Evolutionary conservation across 2,888 invertebrate genomes (phyloP).

Genomic region (Heliconius sara): DNA sequence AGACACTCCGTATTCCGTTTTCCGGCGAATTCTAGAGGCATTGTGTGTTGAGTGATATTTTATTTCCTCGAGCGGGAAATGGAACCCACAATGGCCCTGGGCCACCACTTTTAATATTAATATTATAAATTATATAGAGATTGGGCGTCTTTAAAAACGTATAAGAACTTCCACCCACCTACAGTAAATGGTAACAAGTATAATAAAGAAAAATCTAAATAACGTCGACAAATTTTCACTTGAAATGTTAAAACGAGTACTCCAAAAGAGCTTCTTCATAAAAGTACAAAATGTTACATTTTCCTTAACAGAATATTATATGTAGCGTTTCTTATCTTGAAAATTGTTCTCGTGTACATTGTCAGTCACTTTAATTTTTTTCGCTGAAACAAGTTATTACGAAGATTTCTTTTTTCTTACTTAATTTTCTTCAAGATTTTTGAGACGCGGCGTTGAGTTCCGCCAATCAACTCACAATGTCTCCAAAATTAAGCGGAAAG

Average conservation of each 20-base stretch:
- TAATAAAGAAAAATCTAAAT: neutral
- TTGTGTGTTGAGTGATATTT: no score
- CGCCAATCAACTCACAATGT: neutral
- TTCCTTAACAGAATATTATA: conserved; percentile 24
- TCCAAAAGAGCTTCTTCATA: conserved; percentile 1
- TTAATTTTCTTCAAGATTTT: neutral
- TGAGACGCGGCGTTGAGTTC: neutral
- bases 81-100: no score
- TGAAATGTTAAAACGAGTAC: conserved; percentile 10
- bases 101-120: no score
- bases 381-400: neutral
- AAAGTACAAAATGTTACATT: conserved; percentile 17
- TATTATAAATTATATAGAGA: no score
- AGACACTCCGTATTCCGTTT: no score
- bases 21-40: no score
- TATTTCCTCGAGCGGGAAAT: no score
- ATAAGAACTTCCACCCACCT: no score
- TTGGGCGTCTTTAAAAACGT: no score
- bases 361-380: neutral
- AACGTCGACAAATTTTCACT: conserved; percentile 3
- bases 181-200: neutral
- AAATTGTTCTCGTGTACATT: conserved; percentile 9
- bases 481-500: neutral
- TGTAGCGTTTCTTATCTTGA: conserved; percentile 11
- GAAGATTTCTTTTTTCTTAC: neutral